Base-by-base conservation (phyloP, 2,888 invertebrate genomes). In the Stramonita haemastoma region DNA sequence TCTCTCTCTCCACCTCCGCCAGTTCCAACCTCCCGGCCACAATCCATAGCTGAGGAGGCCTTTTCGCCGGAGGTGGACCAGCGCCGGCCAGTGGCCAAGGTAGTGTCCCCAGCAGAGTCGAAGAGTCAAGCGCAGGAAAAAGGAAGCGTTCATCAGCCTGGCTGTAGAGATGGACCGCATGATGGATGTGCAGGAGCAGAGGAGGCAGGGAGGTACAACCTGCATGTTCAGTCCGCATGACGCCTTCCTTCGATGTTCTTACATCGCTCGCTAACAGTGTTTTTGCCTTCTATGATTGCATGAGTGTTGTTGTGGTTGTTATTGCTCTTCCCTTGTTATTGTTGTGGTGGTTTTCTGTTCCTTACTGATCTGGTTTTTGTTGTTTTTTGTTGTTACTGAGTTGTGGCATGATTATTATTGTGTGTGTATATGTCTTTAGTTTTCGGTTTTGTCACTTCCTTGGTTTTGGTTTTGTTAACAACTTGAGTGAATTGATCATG, bases 91-190 rank as follows among this genome's bases (percentile, higher is more conserved):
- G 91, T 92, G 77, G 93, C 93, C 36, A 89, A 91, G 81, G 87
- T 87, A n/a, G 84, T 70, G 6, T 85, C 90, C 11, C 91, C 93
- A 36, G 89, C 90, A 26, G 92, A 92, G 85, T 77, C 91, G 5
- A 91, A 77, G 93, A 92, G 86, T 88, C 92, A 89, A 92, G 73
- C 90, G 95, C 93, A 94, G 92, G 94, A 95, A 93, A 95, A 94
- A 92, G 93, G 95, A 93, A 92, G 95, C 95, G 8, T 95, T 93
- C 90, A 86, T 93, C 70, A 93, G 93, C 90, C 92, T 95, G 36
- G 94, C 94, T 34, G 89, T 90, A 87, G 93, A 94, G 89, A 89
- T 95, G 93, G 94, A 95, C 91, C 85, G 90, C 29, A 86, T 92
- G 22, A 85, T 91, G 22, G 93, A 92, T 83, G 85, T 91, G 60